Base-by-base conservation (phyloP, 2,888 invertebrate genomes). In the Melanostoma scalare region DNA sequence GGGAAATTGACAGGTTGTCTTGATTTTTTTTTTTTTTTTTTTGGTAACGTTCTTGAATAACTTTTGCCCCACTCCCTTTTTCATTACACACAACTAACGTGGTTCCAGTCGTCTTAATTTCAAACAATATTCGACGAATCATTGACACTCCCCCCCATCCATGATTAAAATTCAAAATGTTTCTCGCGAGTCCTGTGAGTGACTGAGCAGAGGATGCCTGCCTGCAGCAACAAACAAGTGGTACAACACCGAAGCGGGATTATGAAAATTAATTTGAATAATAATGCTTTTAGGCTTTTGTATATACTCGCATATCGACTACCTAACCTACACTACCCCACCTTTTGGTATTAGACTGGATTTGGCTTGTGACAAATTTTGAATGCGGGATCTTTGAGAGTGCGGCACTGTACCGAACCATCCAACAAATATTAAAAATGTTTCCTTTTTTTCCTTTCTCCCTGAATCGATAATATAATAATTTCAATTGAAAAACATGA, bases 201-300 rank as follows among this genome's bases (percentile, higher is more conserved):
- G 84, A 84, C 78, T 84, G 8, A 36, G 36, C 31, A 0, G 3
- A 1, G 10, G 6, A 56, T 58, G 8, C 46, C 36, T 65, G 84
- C 84, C 84, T 71, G 36, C 60, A 84, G 84, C 84, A 79, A 75
- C 69, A 78, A 79, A 53, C 79, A 84, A 82, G 74, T 82, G 82
- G 56, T 60, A 74, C 65, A 63, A 63, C 63, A 63, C 10, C n/a
- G 85, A 76, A 81, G 81, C 86, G 76, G 85, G 82, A 79, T 84
- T 74, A 69, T 76, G 79, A 84, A 86, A 87, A 88, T 87, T 87
- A 87, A 90, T 89, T 90, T 90, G 88, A 90, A 89, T 89, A 90
- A 90, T 88, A 90, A 90, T 88, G 88, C 88, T 65, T 55, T 55
- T 67, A 44, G 71, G 87, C 55, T 40, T 78, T 60, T 63, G 56